Evolutionary conservation across 2,797 vertebrate species (phyloP), one percentile per base, ranked within the genome.

Genomic region (Decapterus maruadsi): DNA sequence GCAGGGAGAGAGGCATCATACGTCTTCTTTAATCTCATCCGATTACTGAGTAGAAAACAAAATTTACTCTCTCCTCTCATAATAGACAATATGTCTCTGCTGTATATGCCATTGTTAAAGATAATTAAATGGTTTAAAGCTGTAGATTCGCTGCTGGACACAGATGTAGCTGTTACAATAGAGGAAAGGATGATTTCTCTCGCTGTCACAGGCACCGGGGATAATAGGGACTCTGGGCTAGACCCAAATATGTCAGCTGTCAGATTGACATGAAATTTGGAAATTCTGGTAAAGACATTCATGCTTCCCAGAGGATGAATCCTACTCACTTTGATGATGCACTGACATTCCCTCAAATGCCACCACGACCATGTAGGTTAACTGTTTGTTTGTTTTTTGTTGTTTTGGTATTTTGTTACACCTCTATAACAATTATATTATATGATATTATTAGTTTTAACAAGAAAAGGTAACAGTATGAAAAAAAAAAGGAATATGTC

Each of bases 11-110:
- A 58, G 69, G 54, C 73, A 34, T 75, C 66, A 16, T 67, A 16
- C 20, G 16, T 81, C 63, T 61, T 75, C 45, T 72, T 66, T 73
- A 78, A 77, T 84, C 75, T 81, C 10, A 54, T 80, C 67, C 67
- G 19, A 64, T 77, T 14, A 54, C 53, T 20, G 34, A 57, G 66
- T 45, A 36, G 38, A 68, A 78, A 76, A 75, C 34, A 16, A 62
- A 66, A 69, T 75, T 8, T 45, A 53, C 66, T 69, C 68, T 29
- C 31, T 62, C 36, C 68, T 34, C 67, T 67, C 19, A 6, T 68
- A 62, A 51, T 22, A 51, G 56, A 56, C 62, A 2, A 8, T 38
- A 64, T 48, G 31, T 34, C 40, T 53, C 54, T 36, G 7, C 50
- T 36, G 42, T 57, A 26, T 26, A 14, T 54, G 19, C 48, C 48